These are phyloP conservation scores for Meloidogyne exigua DNA, from an alignment of 1,140 invertebrate species.

Conservation along the genomic window DNA sequence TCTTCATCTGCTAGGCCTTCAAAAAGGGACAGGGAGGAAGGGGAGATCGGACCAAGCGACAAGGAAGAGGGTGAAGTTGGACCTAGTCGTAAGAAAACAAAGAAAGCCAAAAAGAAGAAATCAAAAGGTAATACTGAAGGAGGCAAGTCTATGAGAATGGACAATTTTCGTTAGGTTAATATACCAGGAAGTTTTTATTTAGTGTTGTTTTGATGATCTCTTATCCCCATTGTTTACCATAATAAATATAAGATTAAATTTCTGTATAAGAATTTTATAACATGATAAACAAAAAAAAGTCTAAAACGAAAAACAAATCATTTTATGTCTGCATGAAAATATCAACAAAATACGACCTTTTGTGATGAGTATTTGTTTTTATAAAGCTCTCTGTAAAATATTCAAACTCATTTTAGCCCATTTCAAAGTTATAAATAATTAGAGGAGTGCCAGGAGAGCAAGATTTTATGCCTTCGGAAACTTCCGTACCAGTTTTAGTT, in stretches of 20 bases:
- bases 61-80: background rate
- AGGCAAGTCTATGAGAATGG: too few species aligned
- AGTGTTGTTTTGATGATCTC: too few species aligned
- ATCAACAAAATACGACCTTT: background rate
- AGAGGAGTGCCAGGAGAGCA: conserved; percentile 85
- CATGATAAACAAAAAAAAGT: background rate
- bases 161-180: too few species aligned
- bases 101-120: background rate
- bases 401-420: background rate
- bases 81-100: background rate
- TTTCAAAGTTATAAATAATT: conserved; percentile 69
- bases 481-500: conserved; percentile 74
- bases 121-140: too few species aligned
- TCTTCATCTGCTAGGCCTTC: background rate
- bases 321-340: background rate
- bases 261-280: too few species aligned
- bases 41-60: background rate
- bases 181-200: too few species aligned
- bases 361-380: background rate
- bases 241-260: too few species aligned
- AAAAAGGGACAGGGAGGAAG: background rate
- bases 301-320: background rate
- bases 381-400: background rate
- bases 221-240: too few species aligned
- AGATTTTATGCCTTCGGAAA: conserved; percentile 73